Evolutionary conservation across 92 coral and sea anemone species (phyloP).

Genomic region (Zoanthus sociatus): DNA sequence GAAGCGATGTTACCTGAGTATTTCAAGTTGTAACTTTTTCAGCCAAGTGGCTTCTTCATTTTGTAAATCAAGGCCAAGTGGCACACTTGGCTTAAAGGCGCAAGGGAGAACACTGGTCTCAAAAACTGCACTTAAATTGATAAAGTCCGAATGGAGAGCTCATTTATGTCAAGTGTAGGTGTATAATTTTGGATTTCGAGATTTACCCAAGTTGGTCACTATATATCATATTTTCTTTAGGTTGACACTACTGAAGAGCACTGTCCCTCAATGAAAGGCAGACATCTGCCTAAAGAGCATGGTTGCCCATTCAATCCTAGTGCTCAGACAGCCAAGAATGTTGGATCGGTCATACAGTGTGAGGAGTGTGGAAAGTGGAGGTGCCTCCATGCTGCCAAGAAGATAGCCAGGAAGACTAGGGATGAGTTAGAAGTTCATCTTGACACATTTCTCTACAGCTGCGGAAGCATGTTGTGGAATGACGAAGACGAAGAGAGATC

Average conservation of each 20-base stretch:
- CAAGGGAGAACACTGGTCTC: not conserved
- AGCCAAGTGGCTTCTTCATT: not conserved
- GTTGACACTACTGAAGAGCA: too few species aligned
- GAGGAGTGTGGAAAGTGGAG: conserved; percentile 65
- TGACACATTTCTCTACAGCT: conserved; percentile 59
- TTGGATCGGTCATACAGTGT: conserved; percentile 57
- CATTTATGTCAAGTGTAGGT: not conserved
- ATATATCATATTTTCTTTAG: conserved; percentile 11
- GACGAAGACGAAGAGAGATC: conserved; percentile 4
- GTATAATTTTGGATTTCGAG: not conserved
- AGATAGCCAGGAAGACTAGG: conserved; percentile 38
- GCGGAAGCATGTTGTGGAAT: conserved; percentile 53
- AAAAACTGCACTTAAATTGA: conserved; percentile 17
- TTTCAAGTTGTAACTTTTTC: too few species aligned
- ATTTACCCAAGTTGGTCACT: conserved; percentile 51
- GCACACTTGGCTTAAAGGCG: not conserved
- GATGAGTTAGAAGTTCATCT: conserved; percentile 50
- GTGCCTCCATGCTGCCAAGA: conserved; percentile 42
- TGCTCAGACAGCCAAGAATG: conserved; percentile 59
- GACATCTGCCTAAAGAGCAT: conserved; percentile 42
- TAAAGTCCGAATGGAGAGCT: conserved; percentile 14
- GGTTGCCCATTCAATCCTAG: conserved; percentile 54
- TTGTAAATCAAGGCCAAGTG: not conserved
- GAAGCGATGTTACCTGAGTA: too few species aligned
- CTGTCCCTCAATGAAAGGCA: too few species aligned